A percentile compares a stretch with the other conserved stretches of the same genome.
Conservation (phyloP, 2,113 vertebrate species). For the Odobenus rosmarus region DNA sequence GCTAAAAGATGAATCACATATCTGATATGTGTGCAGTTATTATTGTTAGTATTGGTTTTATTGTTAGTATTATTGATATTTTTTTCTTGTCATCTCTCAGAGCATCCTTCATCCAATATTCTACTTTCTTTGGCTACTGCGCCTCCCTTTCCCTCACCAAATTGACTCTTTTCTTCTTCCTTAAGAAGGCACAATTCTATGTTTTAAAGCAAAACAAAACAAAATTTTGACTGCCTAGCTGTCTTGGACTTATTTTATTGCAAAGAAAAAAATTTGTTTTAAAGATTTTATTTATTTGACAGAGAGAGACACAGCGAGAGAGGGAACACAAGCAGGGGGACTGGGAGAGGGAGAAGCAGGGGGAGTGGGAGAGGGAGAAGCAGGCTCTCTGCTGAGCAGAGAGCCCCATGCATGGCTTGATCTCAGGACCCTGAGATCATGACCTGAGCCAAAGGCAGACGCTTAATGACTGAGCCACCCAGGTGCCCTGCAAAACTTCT, state of each 20-base stretch:
- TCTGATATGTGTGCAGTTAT: background rate
- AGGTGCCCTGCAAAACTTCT: background rate
- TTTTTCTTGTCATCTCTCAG: background rate
- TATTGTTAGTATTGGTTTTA: background rate
- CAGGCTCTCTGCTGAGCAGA: too few relatives aligned
- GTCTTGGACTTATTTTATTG: background rate
- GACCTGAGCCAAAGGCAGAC: too few relatives aligned
- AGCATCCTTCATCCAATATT: background rate
- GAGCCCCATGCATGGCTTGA: too few relatives aligned
- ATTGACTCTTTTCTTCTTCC: background rate
- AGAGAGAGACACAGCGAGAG: too few relatives aligned
- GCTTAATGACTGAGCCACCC: too few relatives aligned
- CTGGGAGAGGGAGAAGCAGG: too few relatives aligned
- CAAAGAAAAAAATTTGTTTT: background rate
- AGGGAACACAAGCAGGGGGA: too few relatives aligned
- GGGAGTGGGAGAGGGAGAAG: too few relatives aligned
- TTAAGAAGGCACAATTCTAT: background rate
- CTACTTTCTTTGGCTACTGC: background rate
- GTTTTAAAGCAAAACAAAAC: background rate
- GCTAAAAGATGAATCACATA: background rate
- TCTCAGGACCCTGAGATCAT: too few relatives aligned
- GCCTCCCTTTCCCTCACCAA: background rate
- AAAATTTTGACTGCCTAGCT: background rate
- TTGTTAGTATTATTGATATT: background rate
- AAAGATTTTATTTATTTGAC: too few relatives aligned